Evolutionary conservation across 2,888 invertebrate species (phyloP).

Genomic region (Pyrochroa serraticornis): DNA sequence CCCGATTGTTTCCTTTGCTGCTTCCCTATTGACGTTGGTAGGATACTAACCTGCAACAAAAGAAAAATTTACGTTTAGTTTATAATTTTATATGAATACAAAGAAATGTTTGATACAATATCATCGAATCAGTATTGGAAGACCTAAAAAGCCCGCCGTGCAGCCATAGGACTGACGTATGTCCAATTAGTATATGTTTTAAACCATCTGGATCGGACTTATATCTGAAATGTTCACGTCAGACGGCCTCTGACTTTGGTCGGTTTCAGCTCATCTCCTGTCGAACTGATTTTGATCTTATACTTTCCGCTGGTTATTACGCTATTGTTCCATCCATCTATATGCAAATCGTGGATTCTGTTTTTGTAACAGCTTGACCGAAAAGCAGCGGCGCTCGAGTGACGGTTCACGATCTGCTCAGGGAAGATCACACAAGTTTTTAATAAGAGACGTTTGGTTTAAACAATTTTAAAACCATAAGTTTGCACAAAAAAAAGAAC

Average conservation of each 20-base stretch:
- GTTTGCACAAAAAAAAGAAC: too few relatives aligned
- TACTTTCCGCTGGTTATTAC: constrained; percentile 46
- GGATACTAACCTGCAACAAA: constrained; percentile 34
- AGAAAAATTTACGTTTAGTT: constrained; percentile 3
- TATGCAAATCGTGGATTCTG: constrained; percentile 44
- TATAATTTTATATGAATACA: constrained; percentile 33
- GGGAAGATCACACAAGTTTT: constrained; percentile 8
- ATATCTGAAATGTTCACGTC: constrained; percentile 48
- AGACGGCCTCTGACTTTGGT: constrained; percentile 24
- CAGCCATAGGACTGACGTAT: constrained; percentile 55
- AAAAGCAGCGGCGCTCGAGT: constrained; percentile 2
- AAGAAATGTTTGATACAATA: constrained; percentile 46
- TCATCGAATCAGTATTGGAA: constrained; percentile 50
- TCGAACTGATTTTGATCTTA: constrained; percentile 56
- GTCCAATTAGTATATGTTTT: constrained; percentile 58
- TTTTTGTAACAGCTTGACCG: constrained; percentile 35
- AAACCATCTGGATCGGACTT: constrained; percentile 53
- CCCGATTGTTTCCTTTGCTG: not conserved
- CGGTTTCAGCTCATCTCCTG: constrained; percentile 39
- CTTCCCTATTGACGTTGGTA: not conserved
- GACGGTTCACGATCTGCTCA: not conserved
- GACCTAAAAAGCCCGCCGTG: constrained; percentile 50
- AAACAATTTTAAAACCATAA: too few relatives aligned
- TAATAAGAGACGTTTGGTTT: too few relatives aligned
- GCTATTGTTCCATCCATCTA: constrained; percentile 52